A percentile compares a stretch with the other conserved stretches of the same genome.
phyloP scores from a whole-genome alignment of 2,888 invertebrate genomes.

The Phragmatobia fuliginosa region DNA sequence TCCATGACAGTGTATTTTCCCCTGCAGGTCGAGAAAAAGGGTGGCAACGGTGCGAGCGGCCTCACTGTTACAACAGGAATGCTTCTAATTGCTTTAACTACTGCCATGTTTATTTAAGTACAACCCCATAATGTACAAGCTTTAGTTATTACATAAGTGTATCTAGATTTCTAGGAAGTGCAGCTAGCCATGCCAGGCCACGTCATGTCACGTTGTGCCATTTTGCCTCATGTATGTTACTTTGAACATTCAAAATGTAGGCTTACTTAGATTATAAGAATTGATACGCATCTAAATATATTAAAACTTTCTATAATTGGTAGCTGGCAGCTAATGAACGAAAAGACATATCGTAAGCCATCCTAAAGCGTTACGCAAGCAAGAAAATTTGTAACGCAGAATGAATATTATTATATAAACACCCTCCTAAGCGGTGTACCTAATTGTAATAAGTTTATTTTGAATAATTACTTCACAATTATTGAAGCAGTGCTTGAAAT shows the following conservation, averaged over 20 bases:
- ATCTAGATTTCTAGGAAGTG: background rate
- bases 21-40: conserved; percentile 35
- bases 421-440: background rate
- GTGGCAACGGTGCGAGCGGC: conserved; percentile 37
- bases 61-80: conserved; percentile 48
- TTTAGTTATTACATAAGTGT: conserved; percentile 2
- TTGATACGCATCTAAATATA: no score
- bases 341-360: background rate
- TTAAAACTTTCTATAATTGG: no score
- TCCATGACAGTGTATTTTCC: background rate
- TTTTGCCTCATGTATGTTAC: background rate
- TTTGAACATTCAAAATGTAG: no score
- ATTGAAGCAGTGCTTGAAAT: background rate
- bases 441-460: background rate
- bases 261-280: no score
- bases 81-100: conserved; percentile 39
- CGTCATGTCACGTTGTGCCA: background rate
- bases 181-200: background rate
- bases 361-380: background rate
- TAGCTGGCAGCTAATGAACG: background rate
- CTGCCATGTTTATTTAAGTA: conserved; percentile 41
- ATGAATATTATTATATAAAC: background rate
- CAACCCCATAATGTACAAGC: conserved; percentile 2
- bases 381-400: background rate
- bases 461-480: background rate